Conservation (phyloP, 2,113 vertebrate species). For the Perccottus glenii region DNA sequence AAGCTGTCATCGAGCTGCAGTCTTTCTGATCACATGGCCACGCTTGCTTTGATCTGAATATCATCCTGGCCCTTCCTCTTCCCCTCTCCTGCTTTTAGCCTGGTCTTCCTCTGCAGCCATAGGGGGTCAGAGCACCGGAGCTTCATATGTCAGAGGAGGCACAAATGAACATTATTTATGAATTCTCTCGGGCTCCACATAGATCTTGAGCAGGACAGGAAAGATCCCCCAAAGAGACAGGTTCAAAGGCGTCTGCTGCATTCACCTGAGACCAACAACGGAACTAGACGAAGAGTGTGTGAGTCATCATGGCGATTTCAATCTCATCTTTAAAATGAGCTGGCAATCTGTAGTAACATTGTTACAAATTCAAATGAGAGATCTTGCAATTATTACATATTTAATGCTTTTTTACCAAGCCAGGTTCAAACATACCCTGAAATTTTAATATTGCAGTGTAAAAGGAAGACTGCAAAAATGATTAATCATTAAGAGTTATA, state of each 20-base stretch:
- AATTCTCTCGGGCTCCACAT: conserved; percentile 23
- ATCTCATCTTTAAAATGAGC: not conserved
- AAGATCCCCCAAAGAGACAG: conserved; percentile 25
- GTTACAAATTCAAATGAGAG: not conserved
- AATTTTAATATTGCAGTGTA: no score
- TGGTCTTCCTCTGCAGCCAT: not conserved
- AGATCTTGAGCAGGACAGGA: conserved; percentile 23
- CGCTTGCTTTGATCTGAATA: conserved; percentile 25
- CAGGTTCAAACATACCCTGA: no score
- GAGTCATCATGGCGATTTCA: not conserved
- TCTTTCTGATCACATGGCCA: conserved; percentile 31
- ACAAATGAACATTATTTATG: conserved; percentile 55
- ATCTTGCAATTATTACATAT: no score
- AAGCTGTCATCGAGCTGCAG: not conserved
- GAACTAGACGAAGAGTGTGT: not conserved
- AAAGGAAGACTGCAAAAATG: no score
- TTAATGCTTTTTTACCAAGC: no score
- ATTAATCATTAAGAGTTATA: no score
- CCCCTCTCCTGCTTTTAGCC: conserved; percentile 11
- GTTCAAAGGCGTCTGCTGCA: conserved; percentile 49
- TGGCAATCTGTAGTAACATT: not conserved
- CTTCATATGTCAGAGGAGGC: conserved; percentile 35
- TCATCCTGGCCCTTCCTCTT: not conserved
- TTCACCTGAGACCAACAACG: not conserved
- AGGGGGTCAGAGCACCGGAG: conserved; percentile 23